These are phyloP conservation scores for Decapterus maruadsi DNA, from an alignment of 2,797 vertebrate species.

Conservation along the genomic window DNA sequence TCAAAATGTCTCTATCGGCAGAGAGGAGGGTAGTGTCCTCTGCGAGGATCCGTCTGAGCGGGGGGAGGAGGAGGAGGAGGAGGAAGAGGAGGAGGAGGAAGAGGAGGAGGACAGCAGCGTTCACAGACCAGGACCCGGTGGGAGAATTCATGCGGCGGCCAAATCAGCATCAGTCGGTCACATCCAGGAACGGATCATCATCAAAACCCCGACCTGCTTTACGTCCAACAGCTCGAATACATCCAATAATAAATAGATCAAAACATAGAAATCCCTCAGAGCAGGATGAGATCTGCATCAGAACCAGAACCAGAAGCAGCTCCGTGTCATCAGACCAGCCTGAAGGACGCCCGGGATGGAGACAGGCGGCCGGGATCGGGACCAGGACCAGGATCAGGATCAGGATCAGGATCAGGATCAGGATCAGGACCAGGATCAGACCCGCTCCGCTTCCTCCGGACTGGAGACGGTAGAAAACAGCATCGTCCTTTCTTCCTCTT, in stretches of 20 bases:
- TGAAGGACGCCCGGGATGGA: too few relatives aligned
- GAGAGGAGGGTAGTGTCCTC: conserved; percentile 78
- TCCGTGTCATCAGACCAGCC: conserved; percentile 2
- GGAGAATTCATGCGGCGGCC: conserved; percentile 79
- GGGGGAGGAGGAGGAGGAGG: conserved; percentile 46
- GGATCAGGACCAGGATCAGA: too few relatives aligned
- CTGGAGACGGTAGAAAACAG: conserved; percentile 43
- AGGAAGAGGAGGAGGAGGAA: conserved; percentile 10
- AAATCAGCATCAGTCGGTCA: conserved; percentile 64
- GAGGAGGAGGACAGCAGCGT: conserved; percentile 55
- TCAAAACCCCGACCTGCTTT: too few relatives aligned
- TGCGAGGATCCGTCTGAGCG: conserved; percentile 68
- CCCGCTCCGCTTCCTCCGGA: too few relatives aligned
- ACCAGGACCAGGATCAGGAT: too few relatives aligned
- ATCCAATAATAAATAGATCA: not conserved
- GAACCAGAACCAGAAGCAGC: conserved; percentile 9
- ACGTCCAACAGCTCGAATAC: too few relatives aligned
- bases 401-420: too few relatives aligned
- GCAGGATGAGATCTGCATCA: conserved; percentile 13
- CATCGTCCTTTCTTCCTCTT: conserved; percentile 51
- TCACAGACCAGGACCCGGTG: conserved; percentile 77
- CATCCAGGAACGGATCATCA: too few relatives aligned
- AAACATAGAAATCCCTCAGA: not conserved
- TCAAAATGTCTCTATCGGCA: conserved; percentile 81
- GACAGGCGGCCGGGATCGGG: too few relatives aligned